Evolutionary conservation across 2,888 invertebrate genomes (phyloP).

Genomic region (Phaedon cochleariae): DNA sequence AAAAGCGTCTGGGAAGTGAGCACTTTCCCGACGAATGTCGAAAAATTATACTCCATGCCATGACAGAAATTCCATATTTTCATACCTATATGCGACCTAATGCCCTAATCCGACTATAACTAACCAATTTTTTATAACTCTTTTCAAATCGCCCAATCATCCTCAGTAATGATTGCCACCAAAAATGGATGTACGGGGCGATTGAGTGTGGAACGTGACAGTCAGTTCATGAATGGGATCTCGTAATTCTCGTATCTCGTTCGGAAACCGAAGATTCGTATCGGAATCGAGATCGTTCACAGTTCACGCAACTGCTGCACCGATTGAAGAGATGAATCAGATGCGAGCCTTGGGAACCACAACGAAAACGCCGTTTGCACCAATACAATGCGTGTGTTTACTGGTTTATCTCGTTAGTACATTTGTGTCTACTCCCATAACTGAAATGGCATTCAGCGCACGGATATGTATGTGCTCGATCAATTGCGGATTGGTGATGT

Average conservation of each 20-base stretch:
- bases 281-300: conserved; percentile 32
- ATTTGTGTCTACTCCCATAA: too few species aligned
- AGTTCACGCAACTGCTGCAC: conserved; percentile 35
- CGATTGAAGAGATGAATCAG: conserved; percentile 26
- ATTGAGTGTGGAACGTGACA: conserved; percentile 9
- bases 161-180: not conserved
- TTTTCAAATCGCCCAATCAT: not conserved
- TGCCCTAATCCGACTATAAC: not conserved
- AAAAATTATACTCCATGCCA: too few species aligned
- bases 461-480: too few species aligned
- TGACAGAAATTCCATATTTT: too few species aligned
- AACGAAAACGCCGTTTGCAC: conserved; percentile 25
- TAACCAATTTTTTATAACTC: not conserved
- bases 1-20: too few species aligned
- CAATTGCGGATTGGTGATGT: too few species aligned
- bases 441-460: too few species aligned
- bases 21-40: too few species aligned
- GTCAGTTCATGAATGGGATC: conserved; percentile 35
- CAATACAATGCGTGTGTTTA: not conserved
- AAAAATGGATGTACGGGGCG: conserved; percentile 4
- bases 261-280: conserved; percentile 15
- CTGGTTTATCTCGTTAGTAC: too few species aligned
- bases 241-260: conserved; percentile 25
- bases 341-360: conserved; percentile 23
- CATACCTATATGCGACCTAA: not conserved